Conservation (phyloP, 2,113 vertebrate species). For the Felis catus region F.catus_Fca126_mat1.0 CM031412.1:231951501-231952000, state of each 20-base stretch:
- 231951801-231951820: accelerated
- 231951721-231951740: neutral
- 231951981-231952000: neutral
- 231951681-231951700: neutral
- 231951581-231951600: neutral
- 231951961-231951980: neutral
- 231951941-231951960: accelerated
- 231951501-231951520: accelerated
- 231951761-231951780: neutral
- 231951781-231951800: neutral
- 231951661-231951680: neutral
- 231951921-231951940: neutral
- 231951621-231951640: neutral
- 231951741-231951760: neutral
- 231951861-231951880: neutral
- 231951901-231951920: neutral
- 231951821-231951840: accelerated
- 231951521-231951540: neutral
- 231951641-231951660: neutral
- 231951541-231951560: neutral
- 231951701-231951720: neutral
- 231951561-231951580: neutral
- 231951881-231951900: conserved; percentile 29
- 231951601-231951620: neutral
- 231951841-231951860: neutral